Base-by-base conservation (phyloP, 1,140 invertebrate species). In the Pachypsylla venusta region DNA sequence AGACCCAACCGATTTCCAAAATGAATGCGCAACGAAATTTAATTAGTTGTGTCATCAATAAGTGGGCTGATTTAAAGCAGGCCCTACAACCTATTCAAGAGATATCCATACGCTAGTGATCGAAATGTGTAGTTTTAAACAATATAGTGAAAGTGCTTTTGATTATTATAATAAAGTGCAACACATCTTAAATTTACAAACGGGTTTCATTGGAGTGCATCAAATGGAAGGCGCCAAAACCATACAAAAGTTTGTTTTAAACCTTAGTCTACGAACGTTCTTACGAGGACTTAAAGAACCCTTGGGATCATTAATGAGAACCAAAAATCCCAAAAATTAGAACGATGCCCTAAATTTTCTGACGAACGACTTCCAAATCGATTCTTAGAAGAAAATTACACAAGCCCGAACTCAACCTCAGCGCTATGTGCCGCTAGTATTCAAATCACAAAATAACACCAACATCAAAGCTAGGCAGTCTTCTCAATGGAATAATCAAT, bases 41-140 rank as follows among this genome's bases (percentile, higher is more conserved):
- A 10, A n/a, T 10, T n/a, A 35, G 10, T 35, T 35, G 30, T 35
- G 10, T n/a, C 10, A 35, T 35, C n/a, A n/a, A 35, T 35, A 35
- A 10, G 10, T 35, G 30, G 30, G 30, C 30, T 12, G 30, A 35
- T 35, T 35, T 35, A n/a, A 35, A n/a, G n/a, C 10, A 10, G 10
- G 30, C 30, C 30, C 30, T 35, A 20, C 24, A 14, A 14, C 14
- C 2, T 2, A 20, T 14, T 24, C 20, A 35, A 10, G 30, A n/a
- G 30, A 35, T 35, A n/a, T 35, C 10, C 25, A 24, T 7, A 54
- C 53, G 14, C 20, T 54, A 54, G 4, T 25, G 25, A 7, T 2
- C 10, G 30, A 54, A 54, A 24, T 54, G 53, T 20, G n/a, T n/a
- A 25, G 24, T 20, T 24, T 54, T n/a, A 54, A 54, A 54, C 53